Evolutionary conservation across 2,113 vertebrate species (phyloP).

Genomic region (Uropsilus gracilis): DNA sequence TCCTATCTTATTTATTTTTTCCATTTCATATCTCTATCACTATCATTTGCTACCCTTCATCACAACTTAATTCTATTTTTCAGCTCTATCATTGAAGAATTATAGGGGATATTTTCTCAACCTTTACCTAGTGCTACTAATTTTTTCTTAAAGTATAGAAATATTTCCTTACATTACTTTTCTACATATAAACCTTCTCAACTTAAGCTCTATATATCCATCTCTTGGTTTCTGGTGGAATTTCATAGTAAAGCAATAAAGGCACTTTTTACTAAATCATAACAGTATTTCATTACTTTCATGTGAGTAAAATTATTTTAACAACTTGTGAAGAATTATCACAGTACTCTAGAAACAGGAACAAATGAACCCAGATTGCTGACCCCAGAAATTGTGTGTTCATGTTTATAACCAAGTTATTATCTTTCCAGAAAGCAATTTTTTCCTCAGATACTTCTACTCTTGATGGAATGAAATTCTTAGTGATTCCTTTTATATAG

Average conservation of each 20-base stretch:
- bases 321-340: background rate
- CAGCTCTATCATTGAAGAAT: background rate
- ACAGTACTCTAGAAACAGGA: background rate
- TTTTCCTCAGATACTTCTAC: background rate
- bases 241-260: conserved; percentile 31
- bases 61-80: conserved; percentile 25
- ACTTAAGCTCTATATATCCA: background rate
- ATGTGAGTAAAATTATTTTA: background rate
- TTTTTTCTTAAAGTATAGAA: conserved; percentile 20
- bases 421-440: background rate
- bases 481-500: background rate
- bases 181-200: background rate
- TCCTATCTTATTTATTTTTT: background rate
- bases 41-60: conserved; percentile 3
- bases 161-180: background rate
- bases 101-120: background rate
- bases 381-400: background rate
- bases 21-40: conserved; percentile 15
- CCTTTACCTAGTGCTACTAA: background rate
- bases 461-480: background rate
- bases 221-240: background rate
- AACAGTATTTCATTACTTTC: background rate
- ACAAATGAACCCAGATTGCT: background rate
- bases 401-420: background rate
- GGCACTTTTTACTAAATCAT: background rate